These are phyloP conservation scores for Copidosoma floridanum DNA, from an alignment of 1,140 invertebrate species.

Conservation along the genomic window DNA sequence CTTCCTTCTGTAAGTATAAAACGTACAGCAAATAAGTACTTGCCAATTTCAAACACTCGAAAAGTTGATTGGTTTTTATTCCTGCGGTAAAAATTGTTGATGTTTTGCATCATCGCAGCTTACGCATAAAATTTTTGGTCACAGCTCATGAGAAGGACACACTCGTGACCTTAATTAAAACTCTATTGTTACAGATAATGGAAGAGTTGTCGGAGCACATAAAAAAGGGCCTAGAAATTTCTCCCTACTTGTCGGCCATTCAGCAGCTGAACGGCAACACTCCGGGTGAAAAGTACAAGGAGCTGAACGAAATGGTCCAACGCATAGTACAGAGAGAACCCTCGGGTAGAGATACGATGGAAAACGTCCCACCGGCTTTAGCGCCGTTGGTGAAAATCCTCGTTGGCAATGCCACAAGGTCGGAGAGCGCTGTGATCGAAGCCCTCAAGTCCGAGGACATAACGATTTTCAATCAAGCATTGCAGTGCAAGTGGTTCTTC, in stretches of 20 bases:
- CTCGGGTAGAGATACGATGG: not conserved
- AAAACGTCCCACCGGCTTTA: conserved; percentile 29
- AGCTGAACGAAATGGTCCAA: conserved; percentile 28
- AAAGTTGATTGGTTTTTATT: too few species aligned
- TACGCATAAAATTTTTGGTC: too few species aligned
- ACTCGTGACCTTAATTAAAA: too few species aligned
- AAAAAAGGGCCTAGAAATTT: too few species aligned
- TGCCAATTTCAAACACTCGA: too few species aligned
- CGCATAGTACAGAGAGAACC: not conserved
- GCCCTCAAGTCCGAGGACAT: conserved; percentile 36
- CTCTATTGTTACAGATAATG: not conserved
- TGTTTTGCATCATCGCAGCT: too few species aligned
- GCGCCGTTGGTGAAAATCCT: conserved; percentile 30
- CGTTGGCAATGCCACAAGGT: conserved; percentile 27
- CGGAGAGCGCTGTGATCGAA: conserved; percentile 25
- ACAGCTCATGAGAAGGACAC: too few species aligned
- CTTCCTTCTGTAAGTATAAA: too few species aligned
- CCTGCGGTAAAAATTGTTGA: too few species aligned
- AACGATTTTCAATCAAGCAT: conserved; percentile 33
- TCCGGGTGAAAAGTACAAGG: conserved; percentile 33
- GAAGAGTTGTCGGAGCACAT: too few species aligned
- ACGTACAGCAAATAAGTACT: too few species aligned
- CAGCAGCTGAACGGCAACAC: conserved; percentile 37
- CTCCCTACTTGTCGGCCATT: conserved; percentile 27
- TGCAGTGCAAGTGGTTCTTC: conserved; percentile 38